Percentiles rank a stretch among this genome's conserved stretches.
Evolutionary conservation across 2,113 vertebrate species (phyloP).

Genomic region (Cavia porcellus): DNA sequence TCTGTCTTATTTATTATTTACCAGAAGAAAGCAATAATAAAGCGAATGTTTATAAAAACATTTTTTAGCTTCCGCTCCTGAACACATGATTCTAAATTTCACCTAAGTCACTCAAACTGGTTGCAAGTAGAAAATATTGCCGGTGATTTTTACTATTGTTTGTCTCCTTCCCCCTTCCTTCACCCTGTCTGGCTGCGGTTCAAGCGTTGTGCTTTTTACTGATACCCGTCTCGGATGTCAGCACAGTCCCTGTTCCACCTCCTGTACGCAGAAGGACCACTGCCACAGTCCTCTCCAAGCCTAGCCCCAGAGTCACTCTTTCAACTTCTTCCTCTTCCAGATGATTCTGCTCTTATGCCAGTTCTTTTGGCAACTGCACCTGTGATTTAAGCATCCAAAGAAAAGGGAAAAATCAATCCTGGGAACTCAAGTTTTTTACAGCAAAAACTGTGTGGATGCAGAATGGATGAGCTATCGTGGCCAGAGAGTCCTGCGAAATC

Average conservation of each 20-base stretch:
- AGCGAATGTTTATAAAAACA: conserved; percentile 65
- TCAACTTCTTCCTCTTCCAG: conserved; percentile 73
- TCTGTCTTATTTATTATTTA: conserved; percentile 79
- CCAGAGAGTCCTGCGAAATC: neutral
- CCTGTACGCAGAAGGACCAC: conserved; percentile 78
- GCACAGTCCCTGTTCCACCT: conserved; percentile 77
- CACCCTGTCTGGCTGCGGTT: conserved; percentile 49
- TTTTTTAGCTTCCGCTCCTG: conserved; percentile 71
- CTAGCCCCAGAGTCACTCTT: conserved; percentile 71
- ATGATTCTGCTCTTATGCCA: conserved; percentile 88
- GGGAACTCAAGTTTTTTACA: neutral
- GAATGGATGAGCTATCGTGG: neutral
- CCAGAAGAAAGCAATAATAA: conserved; percentile 77
- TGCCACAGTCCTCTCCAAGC: conserved; percentile 69
- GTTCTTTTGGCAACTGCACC: conserved; percentile 95
- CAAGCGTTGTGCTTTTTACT: neutral
- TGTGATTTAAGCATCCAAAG: conserved; percentile 81
- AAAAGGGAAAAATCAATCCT: conserved; percentile 46
- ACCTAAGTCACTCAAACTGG: neutral
- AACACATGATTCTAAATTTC: conserved; percentile 63
- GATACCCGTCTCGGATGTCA: neutral
- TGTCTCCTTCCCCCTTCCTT: neutral
- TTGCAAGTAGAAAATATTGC: neutral
- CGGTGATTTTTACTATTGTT: neutral
- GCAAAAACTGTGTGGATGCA: neutral